phyloP scores from a whole-genome alignment of 2,113 vertebrate genomes.

The Anolis carolinensis region DNA sequence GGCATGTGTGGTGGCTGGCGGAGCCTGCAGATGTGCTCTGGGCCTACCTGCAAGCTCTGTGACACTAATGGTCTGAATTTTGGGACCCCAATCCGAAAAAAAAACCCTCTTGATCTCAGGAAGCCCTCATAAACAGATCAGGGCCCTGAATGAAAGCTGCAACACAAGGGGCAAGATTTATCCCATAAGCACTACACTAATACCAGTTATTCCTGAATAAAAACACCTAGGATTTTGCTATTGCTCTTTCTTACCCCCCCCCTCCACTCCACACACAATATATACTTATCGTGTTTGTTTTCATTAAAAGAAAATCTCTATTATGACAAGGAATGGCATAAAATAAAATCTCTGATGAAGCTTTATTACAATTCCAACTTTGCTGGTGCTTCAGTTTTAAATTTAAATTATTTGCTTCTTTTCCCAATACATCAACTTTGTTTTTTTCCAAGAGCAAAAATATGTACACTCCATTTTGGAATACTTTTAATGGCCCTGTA shows the following conservation, averaged over 20 bases:
- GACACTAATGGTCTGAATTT: no score
- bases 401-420: conserved; percentile 19
- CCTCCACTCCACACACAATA: background rate
- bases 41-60: no score
- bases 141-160: no score
- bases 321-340: background rate
- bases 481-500: conserved; percentile 71
- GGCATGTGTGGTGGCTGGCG: no score
- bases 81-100: no score
- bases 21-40: no score
- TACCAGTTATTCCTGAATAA: background rate
- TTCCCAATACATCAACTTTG: background rate
- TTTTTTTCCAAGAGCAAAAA: background rate
- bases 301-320: background rate
- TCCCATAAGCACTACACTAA: no score
- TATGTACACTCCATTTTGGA: conserved; percentile 58
- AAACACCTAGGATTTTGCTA: background rate
- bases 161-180: no score
- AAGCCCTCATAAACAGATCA: no score
- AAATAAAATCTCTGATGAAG: background rate
- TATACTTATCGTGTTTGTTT: background rate
- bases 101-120: no score
- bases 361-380: conserved; percentile 15
- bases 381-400: conserved; percentile 5
- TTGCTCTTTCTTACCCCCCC: background rate